Evolutionary conservation across 2,797 vertebrate species (phyloP), one percentile per base, ranked within the genome.

Genomic region (Cuculus canorus): DNA sequence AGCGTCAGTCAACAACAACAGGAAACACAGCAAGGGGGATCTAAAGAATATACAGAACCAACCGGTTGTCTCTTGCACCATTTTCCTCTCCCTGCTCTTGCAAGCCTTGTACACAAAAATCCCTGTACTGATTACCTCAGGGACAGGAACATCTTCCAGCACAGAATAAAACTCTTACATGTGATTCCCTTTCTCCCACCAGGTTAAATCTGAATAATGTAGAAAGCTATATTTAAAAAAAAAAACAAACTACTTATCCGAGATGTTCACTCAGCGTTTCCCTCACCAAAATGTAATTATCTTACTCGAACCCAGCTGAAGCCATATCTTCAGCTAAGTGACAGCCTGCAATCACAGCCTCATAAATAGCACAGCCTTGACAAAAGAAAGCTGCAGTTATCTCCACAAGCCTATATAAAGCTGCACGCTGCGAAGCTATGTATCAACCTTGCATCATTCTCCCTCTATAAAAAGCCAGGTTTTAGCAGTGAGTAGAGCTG

Each of bases 341-440:
- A 95, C 94, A 96, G 93, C 88, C 88, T 86, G 83, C 90, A 95
- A 95, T 93, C 93, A 89, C 68, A 95, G 90, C 86, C 88, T 92
- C 52, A 72, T 83, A 94, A 96, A 93, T 69, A 90, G 11, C 73
- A 45, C 76, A 92, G 93, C 52, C 35, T 76, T 83, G 88, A 86
- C 83, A 88, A 94, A 93, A 94, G 88, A 28, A 91, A 90, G 43
- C 80, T 76, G 73, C 78, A 41, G 27, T 68, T 88, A 69, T 60
- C 88, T 82, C 48, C 2, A 0, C 7, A 2, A 78, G 56, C 47
- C 94, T 93, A 91, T 59, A 83, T 76, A 93, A 94, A 94, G 90
- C 88, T 39, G 37, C 91, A 79, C 1, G 0, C 66, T 43, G 11
- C 48, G 17, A 54, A 92, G 85, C 57, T 35, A 17, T 4, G 23